Conservation (phyloP, 2,888 invertebrate genomes). For the Iselma pallidipennis region DNA sequence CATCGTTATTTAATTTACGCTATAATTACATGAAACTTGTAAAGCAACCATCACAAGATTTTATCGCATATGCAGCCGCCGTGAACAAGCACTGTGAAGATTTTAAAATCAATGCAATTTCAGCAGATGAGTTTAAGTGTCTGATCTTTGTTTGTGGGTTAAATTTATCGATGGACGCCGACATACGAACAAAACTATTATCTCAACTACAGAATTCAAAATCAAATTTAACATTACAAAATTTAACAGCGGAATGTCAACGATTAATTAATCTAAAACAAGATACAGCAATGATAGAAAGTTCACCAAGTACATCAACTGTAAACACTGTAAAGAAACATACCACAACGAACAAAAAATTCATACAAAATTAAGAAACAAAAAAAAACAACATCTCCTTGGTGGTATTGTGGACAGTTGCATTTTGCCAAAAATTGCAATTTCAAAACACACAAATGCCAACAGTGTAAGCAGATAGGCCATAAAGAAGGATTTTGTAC, state of each 20-base stretch:
- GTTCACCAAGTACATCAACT: background rate
- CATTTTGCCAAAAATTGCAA: conserved; percentile 5
- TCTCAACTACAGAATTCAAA: too few species aligned
- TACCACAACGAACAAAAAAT: background rate
- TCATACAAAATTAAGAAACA: too few species aligned
- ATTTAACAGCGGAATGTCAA: background rate
- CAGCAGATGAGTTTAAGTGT: background rate
- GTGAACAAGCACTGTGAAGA: conserved; percentile 6
- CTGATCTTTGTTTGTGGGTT: background rate
- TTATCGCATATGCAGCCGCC: background rate
- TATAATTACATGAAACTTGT: background rate
- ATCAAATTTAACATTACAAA: too few species aligned
- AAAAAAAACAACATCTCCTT: conserved; percentile 6
- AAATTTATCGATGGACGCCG: too few species aligned
- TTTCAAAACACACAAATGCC: conserved; percentile 3
- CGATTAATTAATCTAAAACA: background rate
- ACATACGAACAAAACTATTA: too few species aligned
- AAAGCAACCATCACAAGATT: background rate
- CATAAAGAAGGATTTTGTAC: conserved; percentile 10
- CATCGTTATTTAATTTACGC: background rate
- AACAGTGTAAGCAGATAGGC: conserved; percentile 1
- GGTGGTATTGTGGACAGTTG: conserved; percentile 5
- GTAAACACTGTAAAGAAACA: background rate
- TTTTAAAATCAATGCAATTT: background rate
- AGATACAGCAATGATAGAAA: background rate